Conservation (phyloP, 1,140 invertebrate genomes). For the Pemphigus obesinymphae region DNA sequence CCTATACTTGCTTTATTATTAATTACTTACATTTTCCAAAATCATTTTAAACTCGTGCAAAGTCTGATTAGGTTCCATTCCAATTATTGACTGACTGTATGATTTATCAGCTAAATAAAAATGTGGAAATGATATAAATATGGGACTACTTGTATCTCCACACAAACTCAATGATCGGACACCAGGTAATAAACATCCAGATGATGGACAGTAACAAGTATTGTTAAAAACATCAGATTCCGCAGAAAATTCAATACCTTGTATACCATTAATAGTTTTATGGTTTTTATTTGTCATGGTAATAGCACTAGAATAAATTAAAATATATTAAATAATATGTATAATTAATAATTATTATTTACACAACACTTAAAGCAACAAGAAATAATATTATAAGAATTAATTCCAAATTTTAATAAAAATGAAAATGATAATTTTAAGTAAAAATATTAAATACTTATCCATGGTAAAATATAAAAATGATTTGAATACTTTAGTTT, state of each 20-base stretch:
- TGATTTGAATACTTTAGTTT: too few relatives aligned
- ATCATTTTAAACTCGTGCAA: slow-evolving; percentile 59
- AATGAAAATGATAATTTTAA: too few relatives aligned
- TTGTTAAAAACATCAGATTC: slow-evolving; percentile 19
- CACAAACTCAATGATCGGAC: slow-evolving; percentile 22
- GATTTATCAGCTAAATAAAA: slow-evolving; percentile 62
- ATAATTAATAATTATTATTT: too few relatives aligned
- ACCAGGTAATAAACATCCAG: slow-evolving; percentile 11
- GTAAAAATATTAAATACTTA: too few relatives aligned
- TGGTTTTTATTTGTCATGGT: neutral
- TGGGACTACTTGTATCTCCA: slow-evolving; percentile 52
- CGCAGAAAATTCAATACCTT: slow-evolving; percentile 10
- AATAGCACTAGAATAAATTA: slow-evolving; percentile 12
- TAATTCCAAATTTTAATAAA: too few relatives aligned
- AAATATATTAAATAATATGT: neutral
- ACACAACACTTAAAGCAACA: too few relatives aligned
- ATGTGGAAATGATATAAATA: slow-evolving; percentile 66
- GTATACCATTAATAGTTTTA: slow-evolving; percentile 1
- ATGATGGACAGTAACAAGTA: slow-evolving; percentile 16
- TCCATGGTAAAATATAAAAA: too few relatives aligned
- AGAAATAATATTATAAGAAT: too few relatives aligned
- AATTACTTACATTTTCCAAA: slow-evolving; percentile 60
- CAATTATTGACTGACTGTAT: slow-evolving; percentile 55
- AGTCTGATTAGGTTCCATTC: slow-evolving; percentile 57
- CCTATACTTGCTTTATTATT: too few relatives aligned